Evolutionary conservation across 2,797 vertebrate species (phyloP).

Genomic region (Poeciliopsis presidionis): DNA sequence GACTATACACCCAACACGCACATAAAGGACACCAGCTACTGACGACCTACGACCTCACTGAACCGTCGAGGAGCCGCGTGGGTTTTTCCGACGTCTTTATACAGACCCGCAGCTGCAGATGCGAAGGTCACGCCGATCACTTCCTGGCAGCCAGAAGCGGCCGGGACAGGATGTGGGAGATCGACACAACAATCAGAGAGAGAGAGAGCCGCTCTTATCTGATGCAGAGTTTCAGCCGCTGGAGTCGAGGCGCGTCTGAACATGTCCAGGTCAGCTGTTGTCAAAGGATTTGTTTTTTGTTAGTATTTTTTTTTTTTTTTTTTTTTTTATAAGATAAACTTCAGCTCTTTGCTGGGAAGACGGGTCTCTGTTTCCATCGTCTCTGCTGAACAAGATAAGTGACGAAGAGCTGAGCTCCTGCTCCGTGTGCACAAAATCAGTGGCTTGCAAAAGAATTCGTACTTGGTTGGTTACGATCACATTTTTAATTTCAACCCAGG

Average conservation of each 20-base stretch:
- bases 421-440: neutral
- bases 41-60: conserved; percentile 13
- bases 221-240: conserved; percentile 4
- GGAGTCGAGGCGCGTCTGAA: conserved; percentile 15
- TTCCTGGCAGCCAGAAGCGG: conserved; percentile 81
- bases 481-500: neutral
- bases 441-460: neutral
- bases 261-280: conserved; percentile 11
- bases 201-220: neutral
- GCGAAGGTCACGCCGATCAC: conserved; percentile 57
- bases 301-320: neutral
- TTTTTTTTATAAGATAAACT: neutral
- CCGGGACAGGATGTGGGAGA: neutral
- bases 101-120: neutral
- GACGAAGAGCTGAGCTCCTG: neutral
- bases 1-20: conserved; percentile 21
- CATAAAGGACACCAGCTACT: conserved; percentile 37
- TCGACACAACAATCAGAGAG: neutral
- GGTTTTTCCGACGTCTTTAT: no score
- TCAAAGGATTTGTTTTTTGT: neutral
- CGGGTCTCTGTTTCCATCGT: neutral
- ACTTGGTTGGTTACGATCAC: neutral
- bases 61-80: neutral
- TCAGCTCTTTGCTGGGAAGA: neutral
- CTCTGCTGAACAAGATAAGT: neutral